Percentiles rank a stretch among this genome's conserved stretches.
phyloP scores from a whole-genome alignment of 2,113 vertebrate genomes.

The Suricata suricatta region DNA sequence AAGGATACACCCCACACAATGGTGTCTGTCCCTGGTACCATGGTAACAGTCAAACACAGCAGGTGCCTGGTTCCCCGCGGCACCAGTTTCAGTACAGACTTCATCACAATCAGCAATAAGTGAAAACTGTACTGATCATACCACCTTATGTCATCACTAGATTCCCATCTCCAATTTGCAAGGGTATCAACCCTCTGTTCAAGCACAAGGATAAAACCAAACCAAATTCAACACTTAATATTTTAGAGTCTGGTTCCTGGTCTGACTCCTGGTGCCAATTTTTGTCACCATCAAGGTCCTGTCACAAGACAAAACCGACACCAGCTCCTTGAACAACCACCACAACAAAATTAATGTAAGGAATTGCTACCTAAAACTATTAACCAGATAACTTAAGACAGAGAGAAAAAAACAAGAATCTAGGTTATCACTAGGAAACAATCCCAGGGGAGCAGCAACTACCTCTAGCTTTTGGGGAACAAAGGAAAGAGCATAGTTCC shows the following conservation, averaged over 20 bases:
- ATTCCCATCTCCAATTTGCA: background rate
- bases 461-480: background rate
- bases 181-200: background rate
- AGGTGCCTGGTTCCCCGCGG: background rate
- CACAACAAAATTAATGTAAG: background rate
- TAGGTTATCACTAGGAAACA: background rate
- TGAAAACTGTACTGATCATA: background rate
- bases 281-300: background rate
- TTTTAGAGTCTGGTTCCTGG: background rate
- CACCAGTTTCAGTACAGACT: background rate
- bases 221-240: background rate
- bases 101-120: background rate
- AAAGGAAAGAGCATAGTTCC: background rate
- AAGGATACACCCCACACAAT: accelerated
- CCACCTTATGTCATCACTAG: background rate
- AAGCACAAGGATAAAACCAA: background rate
- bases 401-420: background rate
- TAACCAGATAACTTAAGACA: background rate
- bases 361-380: background rate
- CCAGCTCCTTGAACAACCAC: background rate
- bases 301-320: background rate
- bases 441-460: background rate
- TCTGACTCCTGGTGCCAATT: background rate
- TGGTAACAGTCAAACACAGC: background rate
- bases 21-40: background rate